A percentile compares a stretch with the other conserved stretches of the same genome.
Evolutionary conservation across 2,797 vertebrate genomes (phyloP).

Genomic region (Apogon talboti): DNA sequence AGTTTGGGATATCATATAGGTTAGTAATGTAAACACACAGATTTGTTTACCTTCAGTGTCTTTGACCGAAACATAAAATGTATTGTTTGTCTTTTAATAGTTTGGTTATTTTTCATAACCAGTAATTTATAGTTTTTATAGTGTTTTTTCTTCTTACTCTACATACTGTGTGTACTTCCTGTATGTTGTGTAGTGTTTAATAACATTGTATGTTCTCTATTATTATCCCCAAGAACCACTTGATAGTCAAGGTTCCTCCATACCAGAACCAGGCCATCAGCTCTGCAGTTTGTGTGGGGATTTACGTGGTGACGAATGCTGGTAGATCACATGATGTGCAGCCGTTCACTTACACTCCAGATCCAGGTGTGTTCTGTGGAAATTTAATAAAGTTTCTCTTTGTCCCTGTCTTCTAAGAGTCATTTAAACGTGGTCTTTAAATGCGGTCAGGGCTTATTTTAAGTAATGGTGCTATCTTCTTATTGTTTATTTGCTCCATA

Average conservation of each 20-base stretch:
- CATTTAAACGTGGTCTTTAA: not conserved
- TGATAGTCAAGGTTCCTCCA: conserved; percentile 97
- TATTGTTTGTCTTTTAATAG: not conserved
- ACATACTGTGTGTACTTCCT: not conserved
- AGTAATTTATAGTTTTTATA: not conserved
- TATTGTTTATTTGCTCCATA: not conserved
- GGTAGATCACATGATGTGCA: conserved; percentile 96
- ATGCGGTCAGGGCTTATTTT: no score
- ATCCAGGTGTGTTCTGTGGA: conserved; percentile 85
- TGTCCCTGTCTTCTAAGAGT: not conserved
- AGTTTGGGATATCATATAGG: conserved; percentile 5
- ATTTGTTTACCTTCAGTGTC: not conserved
- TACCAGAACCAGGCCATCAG: conserved; percentile 93
- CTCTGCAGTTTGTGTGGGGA: conserved; percentile 91
- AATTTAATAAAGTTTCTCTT: not conserved
- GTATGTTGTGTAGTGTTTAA: not conserved
- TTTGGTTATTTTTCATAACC: not conserved
- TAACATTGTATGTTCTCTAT: conserved; percentile 14
- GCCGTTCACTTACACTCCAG: conserved; percentile 96
- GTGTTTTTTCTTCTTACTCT: not conserved
- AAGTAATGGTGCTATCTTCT: not conserved
- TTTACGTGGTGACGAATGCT: conserved; percentile 96
- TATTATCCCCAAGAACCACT: conserved; percentile 89
- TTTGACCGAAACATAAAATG: conserved; percentile 2
- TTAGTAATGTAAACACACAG: not conserved